Base-by-base conservation (phyloP, 2,888 invertebrate genomes). In the Chaetogeoica ovagalla region DNA sequence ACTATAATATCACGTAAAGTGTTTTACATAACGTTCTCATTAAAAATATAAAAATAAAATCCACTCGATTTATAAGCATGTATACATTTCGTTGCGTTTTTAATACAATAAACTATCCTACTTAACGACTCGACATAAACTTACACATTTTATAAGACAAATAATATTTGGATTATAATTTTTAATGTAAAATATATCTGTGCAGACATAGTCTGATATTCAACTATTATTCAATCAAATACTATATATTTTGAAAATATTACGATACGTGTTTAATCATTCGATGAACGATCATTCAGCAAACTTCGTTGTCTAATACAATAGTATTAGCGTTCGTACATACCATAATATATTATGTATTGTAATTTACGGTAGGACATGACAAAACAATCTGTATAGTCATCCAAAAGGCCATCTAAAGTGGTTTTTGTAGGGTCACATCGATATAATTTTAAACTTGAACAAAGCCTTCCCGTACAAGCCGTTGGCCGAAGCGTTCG, bases 341-440 rank as follows among this genome's bases (percentile, higher is more conserved):
- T 55, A 21, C 48, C 48, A 15, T 48, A 15, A 48, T 48, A 48
- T 13, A 3, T 15, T 15, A 48, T 48, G 1, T 13, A 48, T 13
- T 13, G 11, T 48, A 13, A 11, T 9, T 13, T 59, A 71, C 52
- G 52, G 52, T 39, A 19, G 39, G 21, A 66, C 19, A 39, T 9
- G 9, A 39, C 57, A 68, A 68, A 75, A 75, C 59, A 59, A 66
- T 66, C 57, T 43, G 43, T 21, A 23, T 23, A 19, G 55, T 48
- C 48, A 48, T 21, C 63, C 74, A 75, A 75, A 75, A 75, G 66
- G 30, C 66, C 23, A 59, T 68, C 66, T 68, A 43, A 68, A 75
- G 75, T 75, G 65, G 59, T 43, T 68, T 75, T 75, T 59, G 66
- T 66, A 68, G 57, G 75, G 43, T 68, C 43, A 59, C 43, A 75